These are phyloP conservation scores for Notocelia uddmanniana DNA, from an alignment of 2,888 invertebrate genomes.

Conservation along the genomic window DNA sequence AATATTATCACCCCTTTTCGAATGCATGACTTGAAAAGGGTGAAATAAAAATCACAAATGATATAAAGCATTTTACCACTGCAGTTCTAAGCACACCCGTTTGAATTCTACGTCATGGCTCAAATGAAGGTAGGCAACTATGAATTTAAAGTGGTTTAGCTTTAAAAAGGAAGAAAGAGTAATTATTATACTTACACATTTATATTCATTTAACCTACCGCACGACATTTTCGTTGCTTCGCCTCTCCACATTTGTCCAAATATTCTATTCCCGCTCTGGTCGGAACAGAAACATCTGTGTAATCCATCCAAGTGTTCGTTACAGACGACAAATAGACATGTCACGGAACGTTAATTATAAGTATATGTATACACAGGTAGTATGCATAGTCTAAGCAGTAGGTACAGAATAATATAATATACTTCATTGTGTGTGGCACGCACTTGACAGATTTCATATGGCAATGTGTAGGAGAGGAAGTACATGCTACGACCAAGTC, in stretches of 20 bases:
- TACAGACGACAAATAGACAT: slow-evolving; percentile 28
- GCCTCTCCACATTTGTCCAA: slow-evolving; percentile 87
- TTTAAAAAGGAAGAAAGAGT: neutral
- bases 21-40: slow-evolving; percentile 12
- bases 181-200: neutral
- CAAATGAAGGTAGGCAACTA: slow-evolving; percentile 12
- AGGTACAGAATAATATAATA: no score
- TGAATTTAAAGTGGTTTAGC: neutral
- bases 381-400: no score
- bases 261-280: slow-evolving; percentile 86
- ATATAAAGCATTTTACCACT: slow-evolving; percentile 22
- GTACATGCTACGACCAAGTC: no score
- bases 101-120: slow-evolving; percentile 22
- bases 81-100: slow-evolving; percentile 7
- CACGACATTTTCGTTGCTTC: slow-evolving; percentile 88
- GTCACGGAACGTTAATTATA: no score
- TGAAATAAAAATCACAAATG: slow-evolving; percentile 7
- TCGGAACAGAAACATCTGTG: slow-evolving; percentile 89
- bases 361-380: no score
- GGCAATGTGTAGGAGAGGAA: no score
- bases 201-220: slow-evolving; percentile 77
- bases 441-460: no score
- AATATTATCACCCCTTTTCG: slow-evolving; percentile 1
- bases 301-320: slow-evolving; percentile 43
- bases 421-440: no score